These are phyloP conservation scores for Amazona vittata DNA, from an alignment of 2,113 vertebrate species.

Conservation along the genomic window DNA sequence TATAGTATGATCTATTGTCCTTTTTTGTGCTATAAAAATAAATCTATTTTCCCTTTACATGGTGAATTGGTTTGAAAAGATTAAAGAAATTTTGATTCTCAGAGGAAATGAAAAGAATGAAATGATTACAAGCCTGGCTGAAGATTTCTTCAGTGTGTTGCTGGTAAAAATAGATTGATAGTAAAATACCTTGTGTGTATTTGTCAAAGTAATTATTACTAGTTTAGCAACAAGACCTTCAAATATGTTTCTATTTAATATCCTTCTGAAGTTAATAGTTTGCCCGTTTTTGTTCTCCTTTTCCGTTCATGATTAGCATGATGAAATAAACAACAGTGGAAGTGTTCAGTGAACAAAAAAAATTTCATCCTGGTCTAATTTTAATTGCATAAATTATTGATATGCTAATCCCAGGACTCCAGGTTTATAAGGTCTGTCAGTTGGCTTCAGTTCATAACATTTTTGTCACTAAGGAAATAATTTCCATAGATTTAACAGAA, in stretches of 20 bases:
- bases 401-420: not conserved
- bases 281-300: not conserved
- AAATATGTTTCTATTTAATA: not conserved
- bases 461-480: not conserved
- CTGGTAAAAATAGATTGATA: conserved; percentile 75
- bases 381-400: not conserved
- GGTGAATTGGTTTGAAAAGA: conserved; percentile 91
- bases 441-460: not conserved
- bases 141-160: conserved; percentile 88
- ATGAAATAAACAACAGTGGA: not conserved
- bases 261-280: not conserved
- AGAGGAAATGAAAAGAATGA: conserved; percentile 77
- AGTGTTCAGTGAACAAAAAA: not conserved
- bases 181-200: not conserved
- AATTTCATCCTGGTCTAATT: not conserved
- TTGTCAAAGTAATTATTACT: not conserved
- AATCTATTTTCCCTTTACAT: conserved; percentile 80
- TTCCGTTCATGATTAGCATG: not conserved
- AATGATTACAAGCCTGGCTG: conserved; percentile 77
- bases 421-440: not conserved
- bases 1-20: not conserved
- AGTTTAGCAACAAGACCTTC: not conserved
- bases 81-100: conserved; percentile 81
- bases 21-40: not conserved
- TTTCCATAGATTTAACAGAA: not conserved